Base-by-base conservation (phyloP, 2,797 vertebrate genomes). In the Meda fulgida region DNA sequence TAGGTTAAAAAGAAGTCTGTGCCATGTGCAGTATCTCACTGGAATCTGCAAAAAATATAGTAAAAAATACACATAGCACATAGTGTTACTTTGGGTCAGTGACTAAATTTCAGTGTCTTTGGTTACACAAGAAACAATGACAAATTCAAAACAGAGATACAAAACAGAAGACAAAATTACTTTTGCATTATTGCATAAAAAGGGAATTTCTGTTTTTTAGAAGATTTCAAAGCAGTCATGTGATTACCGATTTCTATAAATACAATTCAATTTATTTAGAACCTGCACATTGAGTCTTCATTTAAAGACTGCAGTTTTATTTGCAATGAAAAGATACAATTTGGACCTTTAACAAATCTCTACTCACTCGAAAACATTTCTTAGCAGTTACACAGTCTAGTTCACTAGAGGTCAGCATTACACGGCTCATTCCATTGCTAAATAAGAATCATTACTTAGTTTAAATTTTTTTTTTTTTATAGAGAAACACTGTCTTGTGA, bases 381-480 rank as follows among this genome's bases (percentile, higher is more conserved):
- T 13, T 29, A 14, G 29, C 48, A 53, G 23, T 77, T 77, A 77
- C 51, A 38, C 31, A 77, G 43, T 63, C 16, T 9, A 13, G 38
- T 63, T 78, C 76, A 63, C 76, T 63, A 78, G 76, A 78, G 76
- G 76, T 38, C 76, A 78, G 76, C 38, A 63, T 43, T 63, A 43
- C n/a, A 63, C 76, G 7, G 4, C 63, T 65, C 63, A 31, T 65
- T 7, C 29, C 29, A 31, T n/a, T 75, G 29, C 18, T 51, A 75
- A 21, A 21, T 9, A n/a, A 76, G 31, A 8, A 34, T 53, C 29
- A 53, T 55, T n/a, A 53, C 19, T 31, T 46, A 14, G 13, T 40
- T 40, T 40, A 8, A 10, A 34, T 40, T 11, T 40, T 40, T 40
- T 40, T 19, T 65, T 38, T n/a, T n/a, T n/a, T n/a, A n/a, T n/a